Evolutionary conservation across 2,797 vertebrate genomes (phyloP).

Genomic region (Linurgus olivaceus): DNA sequence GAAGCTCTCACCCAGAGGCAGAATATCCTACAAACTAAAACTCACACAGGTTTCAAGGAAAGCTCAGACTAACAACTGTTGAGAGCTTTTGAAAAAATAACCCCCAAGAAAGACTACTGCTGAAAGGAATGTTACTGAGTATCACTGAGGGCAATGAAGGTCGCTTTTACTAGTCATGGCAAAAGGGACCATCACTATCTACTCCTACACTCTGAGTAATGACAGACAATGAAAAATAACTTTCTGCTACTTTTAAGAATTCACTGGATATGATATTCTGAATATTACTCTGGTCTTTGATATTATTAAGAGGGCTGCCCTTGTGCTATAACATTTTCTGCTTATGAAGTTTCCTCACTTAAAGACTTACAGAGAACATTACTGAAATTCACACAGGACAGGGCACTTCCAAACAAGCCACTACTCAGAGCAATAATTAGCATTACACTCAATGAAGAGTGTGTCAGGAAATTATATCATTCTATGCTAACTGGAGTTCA

Average conservation of each 20-base stretch:
- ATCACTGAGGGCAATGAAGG: not conserved
- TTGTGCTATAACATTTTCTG: not conserved
- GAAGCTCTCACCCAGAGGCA: not conserved
- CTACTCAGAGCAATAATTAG: not conserved
- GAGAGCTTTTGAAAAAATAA: not conserved
- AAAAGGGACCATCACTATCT: accelerated
- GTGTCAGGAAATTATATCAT: not conserved
- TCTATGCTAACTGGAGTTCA: not conserved
- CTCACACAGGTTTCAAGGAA: not conserved
- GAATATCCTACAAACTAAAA: not conserved
- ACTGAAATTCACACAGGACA: not conserved
- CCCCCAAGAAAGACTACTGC: not conserved
- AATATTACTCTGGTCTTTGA: not conserved
- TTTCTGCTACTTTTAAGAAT: not conserved
- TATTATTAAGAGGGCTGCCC: not conserved
- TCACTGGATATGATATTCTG: not conserved
- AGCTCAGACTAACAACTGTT: not conserved
- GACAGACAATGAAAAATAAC: not conserved
- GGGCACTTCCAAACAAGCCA: not conserved
- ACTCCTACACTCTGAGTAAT: not conserved
- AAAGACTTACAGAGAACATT: not conserved
- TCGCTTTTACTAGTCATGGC: not conserved
- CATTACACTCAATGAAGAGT: not conserved
- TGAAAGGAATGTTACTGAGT: not conserved
- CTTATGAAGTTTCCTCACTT: not conserved